Base-by-base conservation (phyloP, 2,888 invertebrate genomes). In the Ectobius pallidus region DNA sequence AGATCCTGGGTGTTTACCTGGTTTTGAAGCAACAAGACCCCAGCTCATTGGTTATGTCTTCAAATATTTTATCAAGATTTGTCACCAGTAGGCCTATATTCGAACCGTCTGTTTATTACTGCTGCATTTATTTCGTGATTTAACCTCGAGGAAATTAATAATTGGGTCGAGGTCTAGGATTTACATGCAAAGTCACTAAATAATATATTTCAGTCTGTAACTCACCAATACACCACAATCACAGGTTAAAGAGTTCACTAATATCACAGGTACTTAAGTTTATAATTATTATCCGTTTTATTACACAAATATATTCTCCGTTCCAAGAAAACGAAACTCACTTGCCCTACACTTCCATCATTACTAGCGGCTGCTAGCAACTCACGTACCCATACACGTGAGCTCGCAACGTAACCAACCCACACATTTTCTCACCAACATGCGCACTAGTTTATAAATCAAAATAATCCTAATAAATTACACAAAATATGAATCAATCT, bases 371-470 rank as follows among this genome's bases (percentile, higher is more conserved):
- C n/a, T n/a, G n/a, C n/a, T n/a, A n/a, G n/a, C n/a, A n/a, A n/a
- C n/a, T 52, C 52, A 25, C 52, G 52, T 52, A 52, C n/a, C 52
- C 7, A 14, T 25, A 52, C 52, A 52, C 52, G 52, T 52, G 52
- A 52, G 52, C 25, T 11, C 22, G 7, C 22, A 14, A 25, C 2
- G 9, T 11, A 22, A 52, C 52, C 25, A 52, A 52, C 52, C 25
- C 25, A 25, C 52, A 52, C 20, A 3, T 1, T 14, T 52, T 52
- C 7, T 11, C 14, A 22, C 52, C 11, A 25, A 3, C 52, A 25
- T 9, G 11, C 20, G 52, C 25, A 9, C 34, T n/a, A n/a, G n/a
- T n/a, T n/a, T n/a, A n/a, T n/a, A n/a, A n/a, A n/a, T n/a, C n/a
- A n/a, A n/a, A n/a, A n/a, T n/a, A n/a, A n/a, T n/a, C n/a, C n/a